Evolutionary conservation across 2,888 invertebrate species (phyloP).

Genomic region (Anaspis maculata): DNA sequence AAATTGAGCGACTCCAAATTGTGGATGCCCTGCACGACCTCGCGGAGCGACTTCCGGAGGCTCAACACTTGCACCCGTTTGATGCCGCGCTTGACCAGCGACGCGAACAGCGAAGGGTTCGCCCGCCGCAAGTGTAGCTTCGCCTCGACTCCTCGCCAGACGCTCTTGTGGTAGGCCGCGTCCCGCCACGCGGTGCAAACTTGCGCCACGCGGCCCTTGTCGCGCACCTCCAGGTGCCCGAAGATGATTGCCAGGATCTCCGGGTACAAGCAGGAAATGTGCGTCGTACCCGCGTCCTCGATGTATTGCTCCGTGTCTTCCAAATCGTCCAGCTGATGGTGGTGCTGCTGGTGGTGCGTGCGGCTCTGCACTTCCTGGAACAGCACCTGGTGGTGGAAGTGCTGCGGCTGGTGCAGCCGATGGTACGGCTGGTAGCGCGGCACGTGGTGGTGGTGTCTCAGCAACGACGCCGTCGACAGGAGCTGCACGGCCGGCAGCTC

Average conservation of each 20-base stretch:
- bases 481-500: slow-evolving; percentile 51
- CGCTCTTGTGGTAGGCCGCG: slow-evolving; percentile 84
- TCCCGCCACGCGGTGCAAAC: slow-evolving; percentile 86
- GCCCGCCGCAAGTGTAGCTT: slow-evolving; percentile 79
- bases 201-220: slow-evolving; percentile 84
- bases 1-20: slow-evolving; percentile 82
- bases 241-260: slow-evolving; percentile 90
- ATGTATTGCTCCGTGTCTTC: slow-evolving; percentile 22
- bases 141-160: slow-evolving; percentile 92
- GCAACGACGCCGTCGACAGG: slow-evolving; percentile 44
- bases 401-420: slow-evolving; percentile 59
- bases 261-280: slow-evolving; percentile 84
- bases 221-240: slow-evolving; percentile 77
- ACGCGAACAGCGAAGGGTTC: slow-evolving; percentile 76
- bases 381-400: slow-evolving; percentile 39
- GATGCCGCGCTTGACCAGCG: slow-evolving; percentile 80
- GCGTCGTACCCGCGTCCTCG: slow-evolving; percentile 47
- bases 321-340: slow-evolving; percentile 21
- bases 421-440: slow-evolving; percentile 54
- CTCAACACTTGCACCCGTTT: slow-evolving; percentile 84
- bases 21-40: slow-evolving; percentile 78
- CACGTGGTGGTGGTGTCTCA: slow-evolving; percentile 45
- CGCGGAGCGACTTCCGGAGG: slow-evolving; percentile 70
- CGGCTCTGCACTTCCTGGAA: too few species aligned
- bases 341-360: slow-evolving; percentile 30